Conservation (phyloP, 2,797 vertebrate species). For the Lithobates pipiens region DNA sequence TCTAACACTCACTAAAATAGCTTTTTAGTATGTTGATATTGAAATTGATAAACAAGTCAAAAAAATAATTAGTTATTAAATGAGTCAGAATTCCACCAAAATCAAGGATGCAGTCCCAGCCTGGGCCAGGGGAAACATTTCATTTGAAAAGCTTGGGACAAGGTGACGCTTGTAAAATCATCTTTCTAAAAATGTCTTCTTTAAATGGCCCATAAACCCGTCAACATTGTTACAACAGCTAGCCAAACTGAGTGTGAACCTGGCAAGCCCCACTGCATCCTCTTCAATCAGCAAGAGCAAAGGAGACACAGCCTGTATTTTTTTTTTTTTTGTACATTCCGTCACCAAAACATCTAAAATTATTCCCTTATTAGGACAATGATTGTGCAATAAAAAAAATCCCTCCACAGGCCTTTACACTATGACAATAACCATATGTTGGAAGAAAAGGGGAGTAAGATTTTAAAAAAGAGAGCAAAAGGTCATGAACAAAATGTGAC, state of each 20-base stretch:
- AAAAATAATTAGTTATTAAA: no score
- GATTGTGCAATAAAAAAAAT: slow-evolving; percentile 64
- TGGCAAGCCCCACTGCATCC: slow-evolving; percentile 81
- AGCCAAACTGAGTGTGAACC: slow-evolving; percentile 71
- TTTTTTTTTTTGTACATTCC: slow-evolving; percentile 66
- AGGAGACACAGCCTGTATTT: slow-evolving; percentile 66
- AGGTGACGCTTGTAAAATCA: slow-evolving; percentile 10
- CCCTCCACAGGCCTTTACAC: slow-evolving; percentile 6
- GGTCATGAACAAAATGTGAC: slow-evolving; percentile 26
- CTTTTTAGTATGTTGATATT: no score
- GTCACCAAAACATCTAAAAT: slow-evolving; percentile 66
- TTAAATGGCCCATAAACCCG: slow-evolving; percentile 63
- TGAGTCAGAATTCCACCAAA: no score
- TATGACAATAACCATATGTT: slow-evolving; percentile 36
- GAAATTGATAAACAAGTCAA: no score
- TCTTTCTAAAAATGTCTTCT: slow-evolving; percentile 35
- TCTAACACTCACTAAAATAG: no score
- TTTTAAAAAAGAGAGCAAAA: background rate
- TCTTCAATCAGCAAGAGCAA: slow-evolving; percentile 74
- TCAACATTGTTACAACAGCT: slow-evolving; percentile 68
- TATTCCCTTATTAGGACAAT: slow-evolving; percentile 80
- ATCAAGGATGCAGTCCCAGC: background rate
- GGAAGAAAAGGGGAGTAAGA: background rate
- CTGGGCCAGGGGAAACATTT: slow-evolving; percentile 16
- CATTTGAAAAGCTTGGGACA: slow-evolving; percentile 37